phyloP scores from a whole-genome alignment of 2,888 invertebrate species.

The Nebria brevicollis region DNA sequence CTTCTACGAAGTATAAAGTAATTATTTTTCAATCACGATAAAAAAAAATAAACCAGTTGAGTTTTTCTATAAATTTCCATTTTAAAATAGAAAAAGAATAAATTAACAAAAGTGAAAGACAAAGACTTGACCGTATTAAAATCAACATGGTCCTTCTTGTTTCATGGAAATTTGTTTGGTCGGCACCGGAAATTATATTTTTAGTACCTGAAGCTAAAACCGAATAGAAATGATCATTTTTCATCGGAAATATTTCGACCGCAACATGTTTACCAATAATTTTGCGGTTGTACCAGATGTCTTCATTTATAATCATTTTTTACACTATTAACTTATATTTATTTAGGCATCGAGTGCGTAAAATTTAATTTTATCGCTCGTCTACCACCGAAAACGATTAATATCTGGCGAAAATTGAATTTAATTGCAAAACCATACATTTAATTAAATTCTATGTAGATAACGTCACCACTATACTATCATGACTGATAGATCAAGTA shows the following conservation, averaged over 20 bases:
- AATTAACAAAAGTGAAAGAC: conserved; percentile 5
- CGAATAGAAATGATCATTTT: conserved; percentile 42
- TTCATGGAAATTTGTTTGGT: conserved; percentile 40
- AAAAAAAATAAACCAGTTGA: not conserved
- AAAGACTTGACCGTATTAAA: conserved; percentile 37
- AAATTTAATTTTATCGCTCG: conserved; percentile 38
- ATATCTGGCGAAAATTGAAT: not conserved
- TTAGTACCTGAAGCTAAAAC: conserved; percentile 35
- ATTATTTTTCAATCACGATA: conserved; percentile 6
- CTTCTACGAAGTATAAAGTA: not conserved
- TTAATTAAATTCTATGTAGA: too few species aligned
- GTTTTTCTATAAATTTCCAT: not conserved
- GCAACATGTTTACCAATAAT: conserved; percentile 43
- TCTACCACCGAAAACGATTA: conserved; percentile 11
- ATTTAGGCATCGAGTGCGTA: conserved; percentile 38
- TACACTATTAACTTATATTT: conserved; percentile 43
- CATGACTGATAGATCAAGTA: too few species aligned
- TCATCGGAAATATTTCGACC: conserved; percentile 45
- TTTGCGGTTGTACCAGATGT: conserved; percentile 44
- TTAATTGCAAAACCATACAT: too few species aligned
- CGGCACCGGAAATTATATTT: conserved; percentile 45
- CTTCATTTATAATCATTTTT: conserved; percentile 43
- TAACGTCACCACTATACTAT: too few species aligned
- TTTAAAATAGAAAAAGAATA: not conserved
- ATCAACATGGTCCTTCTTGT: conserved; percentile 20